Conservation (phyloP, 2,888 invertebrate species). For the Lithodes maja region DNA sequence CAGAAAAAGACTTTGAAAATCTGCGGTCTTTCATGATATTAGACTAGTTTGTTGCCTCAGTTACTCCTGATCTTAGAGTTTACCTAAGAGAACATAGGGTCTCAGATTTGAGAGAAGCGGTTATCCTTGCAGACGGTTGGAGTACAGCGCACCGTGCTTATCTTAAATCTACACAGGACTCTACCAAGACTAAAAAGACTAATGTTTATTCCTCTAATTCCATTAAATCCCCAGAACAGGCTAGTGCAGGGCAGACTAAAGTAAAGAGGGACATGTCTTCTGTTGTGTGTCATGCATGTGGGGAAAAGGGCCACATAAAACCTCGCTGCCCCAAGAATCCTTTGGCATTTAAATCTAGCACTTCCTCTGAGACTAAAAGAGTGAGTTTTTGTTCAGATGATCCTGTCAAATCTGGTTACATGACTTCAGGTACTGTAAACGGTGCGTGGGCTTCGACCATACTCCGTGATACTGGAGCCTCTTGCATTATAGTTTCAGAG, state of each 20-base stretch:
- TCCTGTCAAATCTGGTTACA: no score
- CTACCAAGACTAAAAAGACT: no score
- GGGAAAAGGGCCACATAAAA: neutral
- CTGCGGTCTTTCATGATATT: neutral
- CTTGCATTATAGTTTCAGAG: no score
- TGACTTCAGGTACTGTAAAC: no score
- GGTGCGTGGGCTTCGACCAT: no score
- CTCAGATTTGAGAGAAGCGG: neutral
- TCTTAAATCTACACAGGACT: neutral
- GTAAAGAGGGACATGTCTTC: no score
- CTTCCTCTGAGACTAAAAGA: no score
- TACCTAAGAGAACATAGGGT: neutral
- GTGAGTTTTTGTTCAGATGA: no score
- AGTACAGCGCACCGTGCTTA: neutral
- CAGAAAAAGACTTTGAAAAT: neutral
- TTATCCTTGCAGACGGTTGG: neutral
- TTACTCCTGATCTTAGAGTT: neutral
- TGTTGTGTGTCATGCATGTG: neutral
- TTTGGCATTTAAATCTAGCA: neutral
- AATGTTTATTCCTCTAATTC: no score
- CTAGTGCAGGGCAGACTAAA: neutral
- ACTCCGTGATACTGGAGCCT: no score
- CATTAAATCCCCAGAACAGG: neutral
- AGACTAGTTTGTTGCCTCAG: neutral
- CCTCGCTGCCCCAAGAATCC: neutral